phyloP scores from a whole-genome alignment of 1,140 invertebrate species.

The Macrotrachela quadricornifera region DNA sequence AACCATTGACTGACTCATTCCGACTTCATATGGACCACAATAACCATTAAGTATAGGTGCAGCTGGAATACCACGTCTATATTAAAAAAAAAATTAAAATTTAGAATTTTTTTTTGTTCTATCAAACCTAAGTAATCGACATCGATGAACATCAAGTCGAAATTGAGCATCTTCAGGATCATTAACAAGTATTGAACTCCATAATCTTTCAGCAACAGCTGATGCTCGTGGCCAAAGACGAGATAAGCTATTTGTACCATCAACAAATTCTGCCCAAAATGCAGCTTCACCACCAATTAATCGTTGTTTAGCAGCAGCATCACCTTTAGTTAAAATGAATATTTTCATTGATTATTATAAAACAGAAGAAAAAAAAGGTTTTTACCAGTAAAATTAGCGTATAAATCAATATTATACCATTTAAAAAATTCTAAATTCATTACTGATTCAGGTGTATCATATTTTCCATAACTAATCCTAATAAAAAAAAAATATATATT shows the following conservation, averaged over 20 bases:
- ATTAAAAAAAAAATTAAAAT: neutral
- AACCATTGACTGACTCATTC: neutral
- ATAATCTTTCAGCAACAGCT: conserved; percentile 60
- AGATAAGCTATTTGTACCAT: conserved; percentile 7
- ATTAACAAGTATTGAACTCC: conserved; percentile 37
- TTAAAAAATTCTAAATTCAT: conserved; percentile 12
- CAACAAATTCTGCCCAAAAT: conserved; percentile 9
- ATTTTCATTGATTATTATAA: neutral
- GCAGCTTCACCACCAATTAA: conserved; percentile 11
- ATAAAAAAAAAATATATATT: no score
- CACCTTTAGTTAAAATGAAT: neutral
- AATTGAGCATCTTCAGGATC: conserved; percentile 26
- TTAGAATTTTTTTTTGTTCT: neutral
- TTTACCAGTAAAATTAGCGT: conserved; percentile 11
- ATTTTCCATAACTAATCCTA: no score
- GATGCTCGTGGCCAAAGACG: conserved; percentile 43
- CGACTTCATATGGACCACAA: conserved; percentile 6
- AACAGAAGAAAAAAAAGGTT: neutral
- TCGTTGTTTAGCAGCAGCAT: conserved; percentile 11
- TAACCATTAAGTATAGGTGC: conserved; percentile 7
- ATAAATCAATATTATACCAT: conserved; percentile 10
- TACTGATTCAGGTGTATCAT: no score
- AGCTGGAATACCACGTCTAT: conserved; percentile 5
- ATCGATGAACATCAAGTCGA: conserved; percentile 58
- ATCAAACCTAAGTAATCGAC: conserved; percentile 48